These are phyloP conservation scores for Nerophis lumbriciformis DNA, from an alignment of 2,113 vertebrate species.

Conservation along the genomic window DNA sequence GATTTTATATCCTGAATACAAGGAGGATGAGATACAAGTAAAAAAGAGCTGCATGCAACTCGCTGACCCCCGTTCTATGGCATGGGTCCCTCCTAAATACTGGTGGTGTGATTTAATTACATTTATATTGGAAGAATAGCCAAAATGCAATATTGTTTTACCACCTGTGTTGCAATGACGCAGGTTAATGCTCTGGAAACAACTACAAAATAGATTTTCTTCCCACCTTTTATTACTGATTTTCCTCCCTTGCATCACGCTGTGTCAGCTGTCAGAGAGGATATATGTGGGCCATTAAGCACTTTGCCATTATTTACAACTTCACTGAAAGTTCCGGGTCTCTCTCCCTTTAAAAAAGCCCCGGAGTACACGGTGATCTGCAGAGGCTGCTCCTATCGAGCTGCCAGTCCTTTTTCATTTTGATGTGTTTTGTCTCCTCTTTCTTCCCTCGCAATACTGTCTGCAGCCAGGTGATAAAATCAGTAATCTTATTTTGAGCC, in stretches of 20 bases:
- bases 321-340: conserved; percentile 27
- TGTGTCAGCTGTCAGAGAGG: conserved; percentile 53
- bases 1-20: too few species aligned
- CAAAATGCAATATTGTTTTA: background rate
- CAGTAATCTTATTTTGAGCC: conserved; percentile 73
- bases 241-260: conserved; percentile 31
- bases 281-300: conserved; percentile 63
- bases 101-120: too few species aligned
- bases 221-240: conserved; percentile 28
- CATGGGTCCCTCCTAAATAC: too few species aligned
- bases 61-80: too few species aligned
- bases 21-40: too few species aligned
- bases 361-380: conserved; percentile 30
- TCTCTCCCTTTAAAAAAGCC: conserved; percentile 27
- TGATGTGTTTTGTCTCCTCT: conserved; percentile 44
- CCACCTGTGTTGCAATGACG: background rate
- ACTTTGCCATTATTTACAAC: conserved; percentile 64
- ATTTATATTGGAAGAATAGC: too few species aligned
- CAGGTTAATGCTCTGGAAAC: conserved; percentile 12
- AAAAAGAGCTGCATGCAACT: too few species aligned
- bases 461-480: conserved; percentile 69
- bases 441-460: conserved; percentile 20
- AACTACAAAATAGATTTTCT: conserved; percentile 33
- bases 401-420: conserved; percentile 33
- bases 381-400: conserved; percentile 41